Evolutionary conservation across 2,797 vertebrate species (phyloP).

Genomic region (Rhynchotus rufescens): DNA sequence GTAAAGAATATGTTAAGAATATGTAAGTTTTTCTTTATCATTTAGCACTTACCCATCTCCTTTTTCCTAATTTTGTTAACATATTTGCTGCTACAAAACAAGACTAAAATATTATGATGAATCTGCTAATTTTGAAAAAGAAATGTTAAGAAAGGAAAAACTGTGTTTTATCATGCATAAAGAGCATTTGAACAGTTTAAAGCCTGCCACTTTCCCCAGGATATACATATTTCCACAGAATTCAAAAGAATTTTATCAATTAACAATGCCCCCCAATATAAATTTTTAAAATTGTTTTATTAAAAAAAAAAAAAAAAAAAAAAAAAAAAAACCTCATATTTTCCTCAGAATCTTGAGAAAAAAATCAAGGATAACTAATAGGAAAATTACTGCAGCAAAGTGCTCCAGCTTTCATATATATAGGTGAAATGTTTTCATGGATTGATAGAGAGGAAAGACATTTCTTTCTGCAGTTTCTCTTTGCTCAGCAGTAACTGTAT

Average conservation of each 20-base stretch:
- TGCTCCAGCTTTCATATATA: neutral
- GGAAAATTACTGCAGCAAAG: neutral
- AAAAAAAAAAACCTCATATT: neutral
- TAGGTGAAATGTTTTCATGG: neutral
- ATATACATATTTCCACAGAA: neutral
- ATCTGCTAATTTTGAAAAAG: neutral
- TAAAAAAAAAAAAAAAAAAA: neutral
- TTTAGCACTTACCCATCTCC: neutral
- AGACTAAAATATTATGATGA: neutral
- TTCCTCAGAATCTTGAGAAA: neutral
- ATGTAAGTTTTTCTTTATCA: neutral
- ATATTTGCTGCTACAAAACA: neutral
- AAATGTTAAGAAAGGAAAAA: neutral
- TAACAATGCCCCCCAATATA: neutral
- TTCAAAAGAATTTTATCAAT: neutral
- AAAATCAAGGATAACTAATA: neutral
- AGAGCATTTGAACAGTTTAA: neutral
- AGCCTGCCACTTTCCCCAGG: neutral
- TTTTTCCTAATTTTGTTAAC: neutral
- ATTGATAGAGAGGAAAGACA: neutral
- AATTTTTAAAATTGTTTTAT: neutral
- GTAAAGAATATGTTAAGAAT: too few species aligned
- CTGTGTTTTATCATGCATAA: neutral
- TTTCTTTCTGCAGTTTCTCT: neutral
- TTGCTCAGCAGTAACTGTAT: neutral